phyloP scores from a whole-genome alignment of 2,113 vertebrate species.

The Cynopterus brachyotis region DNA sequence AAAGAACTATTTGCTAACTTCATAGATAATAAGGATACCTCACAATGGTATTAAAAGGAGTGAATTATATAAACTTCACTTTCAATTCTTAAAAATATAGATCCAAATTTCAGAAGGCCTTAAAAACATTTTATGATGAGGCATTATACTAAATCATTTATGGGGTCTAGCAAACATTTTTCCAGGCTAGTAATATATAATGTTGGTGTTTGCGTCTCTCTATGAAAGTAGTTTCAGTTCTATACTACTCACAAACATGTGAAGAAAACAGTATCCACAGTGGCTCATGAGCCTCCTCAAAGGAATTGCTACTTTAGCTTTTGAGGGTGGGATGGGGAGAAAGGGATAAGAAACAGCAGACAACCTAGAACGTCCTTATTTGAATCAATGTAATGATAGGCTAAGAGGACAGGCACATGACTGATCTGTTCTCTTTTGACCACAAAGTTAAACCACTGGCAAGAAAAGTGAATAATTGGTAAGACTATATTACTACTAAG shows the following conservation, averaged over 20 bases:
- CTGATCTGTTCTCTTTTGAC: neutral
- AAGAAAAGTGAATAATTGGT: neutral
- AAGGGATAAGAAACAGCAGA: neutral
- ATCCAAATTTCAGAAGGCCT: neutral
- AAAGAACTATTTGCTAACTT: neutral
- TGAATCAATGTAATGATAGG: neutral
- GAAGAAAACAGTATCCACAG: neutral
- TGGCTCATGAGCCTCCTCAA: neutral
- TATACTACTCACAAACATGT: neutral
- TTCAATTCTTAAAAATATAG: slow-evolving; percentile 5
- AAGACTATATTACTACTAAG: neutral
- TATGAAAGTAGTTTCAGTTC: neutral
- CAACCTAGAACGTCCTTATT: neutral
- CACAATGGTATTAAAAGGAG: neutral
- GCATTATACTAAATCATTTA: neutral
- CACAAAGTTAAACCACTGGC: neutral
- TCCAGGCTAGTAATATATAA: neutral
- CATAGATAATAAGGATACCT: neutral
- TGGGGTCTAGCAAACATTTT: neutral
- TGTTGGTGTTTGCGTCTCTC: neutral
- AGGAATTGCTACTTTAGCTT: neutral
- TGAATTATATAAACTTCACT: neutral
- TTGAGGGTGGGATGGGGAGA: neutral
- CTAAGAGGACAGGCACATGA: neutral
- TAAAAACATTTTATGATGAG: neutral